Base-by-base conservation (phyloP, 2,888 invertebrate genomes). In the Athripsodes cinereus region DNA sequence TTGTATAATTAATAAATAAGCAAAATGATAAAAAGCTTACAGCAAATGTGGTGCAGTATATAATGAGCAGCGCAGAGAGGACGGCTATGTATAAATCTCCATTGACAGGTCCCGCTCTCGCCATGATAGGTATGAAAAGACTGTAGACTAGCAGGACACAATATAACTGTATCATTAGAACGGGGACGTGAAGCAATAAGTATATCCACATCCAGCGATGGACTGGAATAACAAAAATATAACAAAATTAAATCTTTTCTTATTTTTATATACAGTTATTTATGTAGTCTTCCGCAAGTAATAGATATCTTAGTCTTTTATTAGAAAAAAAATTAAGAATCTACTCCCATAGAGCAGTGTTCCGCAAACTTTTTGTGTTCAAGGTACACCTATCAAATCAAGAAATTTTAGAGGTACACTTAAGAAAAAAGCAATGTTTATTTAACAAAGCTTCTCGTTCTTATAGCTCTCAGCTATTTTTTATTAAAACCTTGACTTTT, bases 81-180 rank as follows among this genome's bases (percentile, higher is more conserved):
- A 72, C 63, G 16, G 73, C 75, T 53, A 79, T 71, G 54, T 74
- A 67, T n/a, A 75, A 62, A 62, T 79, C 79, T 0, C 76, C 73
- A 67, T 78, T 78, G 63, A 71, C 73, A 34, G 69, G 66, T 2
- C 72, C 72, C 8, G 75, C 70, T 60, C 78, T 66, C 13, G 76
- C 79, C 55, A 73, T 69, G 16, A 77, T 72, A 31, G 79, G 78
- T 52, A 72, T 68, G 54, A 72, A 69, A 50, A 76, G 65, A 16
- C 69, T 58, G 52, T 63, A 63, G 18, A 46, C 48, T 19, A 63
- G 22, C 62, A 68, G 48, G 3, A 62, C 53, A 55, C 66, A 64
- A 56, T 69, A 69, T 68, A 71, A 67, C 35, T 67, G 55, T 51
- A 67, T 66, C 22, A 68, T 57, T 20, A 69, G 66, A 1, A 70